A percentile compares a stretch with the other conserved stretches of the same genome.
These are phyloP conservation scores for Seriola rivoliana DNA, from an alignment of 2,113 vertebrate species.

Conservation along the genomic window DNA sequence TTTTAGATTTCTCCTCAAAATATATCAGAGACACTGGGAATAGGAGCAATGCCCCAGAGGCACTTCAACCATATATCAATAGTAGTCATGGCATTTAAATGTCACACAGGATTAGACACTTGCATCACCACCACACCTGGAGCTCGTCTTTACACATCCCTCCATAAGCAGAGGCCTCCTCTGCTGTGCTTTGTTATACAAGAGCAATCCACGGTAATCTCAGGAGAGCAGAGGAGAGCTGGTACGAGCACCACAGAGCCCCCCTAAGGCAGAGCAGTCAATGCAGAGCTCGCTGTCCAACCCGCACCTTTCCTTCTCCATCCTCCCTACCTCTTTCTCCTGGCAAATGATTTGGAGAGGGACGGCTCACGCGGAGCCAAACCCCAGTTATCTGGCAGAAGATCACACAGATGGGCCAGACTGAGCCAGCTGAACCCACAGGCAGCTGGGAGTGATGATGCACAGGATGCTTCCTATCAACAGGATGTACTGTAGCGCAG, in stretches of 20 bases:
- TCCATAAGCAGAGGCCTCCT: conserved; percentile 38
- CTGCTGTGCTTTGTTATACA: conserved; percentile 43
- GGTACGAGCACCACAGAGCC: conserved; percentile 36
- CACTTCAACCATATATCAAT: conserved; percentile 70
- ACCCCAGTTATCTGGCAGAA: conserved; percentile 83
- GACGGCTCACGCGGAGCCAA: conserved; percentile 70
- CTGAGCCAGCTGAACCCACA: conserved; percentile 81
- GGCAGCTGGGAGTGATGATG: conserved; percentile 83
- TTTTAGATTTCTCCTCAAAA: conserved; percentile 61
- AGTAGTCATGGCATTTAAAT: conserved; percentile 83
- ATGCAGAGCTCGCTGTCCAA: conserved; percentile 59
- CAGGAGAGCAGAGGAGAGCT: conserved; percentile 45
- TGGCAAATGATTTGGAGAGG: conserved; percentile 79
- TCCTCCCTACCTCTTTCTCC: conserved; percentile 70
- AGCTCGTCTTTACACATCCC: conserved; percentile 53
- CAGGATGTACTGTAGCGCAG: conserved; percentile 79
- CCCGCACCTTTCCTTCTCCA: conserved; percentile 57
- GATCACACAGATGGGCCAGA: conserved; percentile 86
- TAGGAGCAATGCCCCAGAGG: conserved; percentile 31
- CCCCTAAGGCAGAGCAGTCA: conserved; percentile 53
- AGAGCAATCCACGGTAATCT: conserved; percentile 43
- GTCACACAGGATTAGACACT: conserved; percentile 77
- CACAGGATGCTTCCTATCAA: conserved; percentile 83
- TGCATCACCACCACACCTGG: conserved; percentile 71
- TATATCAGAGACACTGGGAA: conserved; percentile 55